These are phyloP conservation scores for Drosophila pandora DNA, from an alignment of 1,140 invertebrate genomes.

Conservation along the genomic window DNA sequence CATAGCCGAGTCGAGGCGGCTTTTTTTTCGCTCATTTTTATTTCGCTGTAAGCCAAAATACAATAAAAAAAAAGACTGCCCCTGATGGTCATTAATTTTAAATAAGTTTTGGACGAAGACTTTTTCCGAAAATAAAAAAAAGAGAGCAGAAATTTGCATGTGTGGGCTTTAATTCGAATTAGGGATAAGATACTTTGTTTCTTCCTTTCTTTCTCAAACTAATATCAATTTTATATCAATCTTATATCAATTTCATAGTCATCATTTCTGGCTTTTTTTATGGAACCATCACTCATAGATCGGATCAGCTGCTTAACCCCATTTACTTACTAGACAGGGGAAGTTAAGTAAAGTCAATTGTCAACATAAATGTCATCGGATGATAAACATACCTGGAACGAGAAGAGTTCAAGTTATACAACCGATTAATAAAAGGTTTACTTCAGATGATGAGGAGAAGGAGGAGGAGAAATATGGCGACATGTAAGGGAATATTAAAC, in stretches of 20 bases:
- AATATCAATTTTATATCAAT: not conserved
- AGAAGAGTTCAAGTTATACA: slow-evolving; percentile 58
- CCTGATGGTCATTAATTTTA: slow-evolving; percentile 51
- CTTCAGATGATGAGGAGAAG: not conserved
- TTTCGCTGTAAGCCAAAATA: slow-evolving; percentile 29
- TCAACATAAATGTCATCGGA: slow-evolving; percentile 51
- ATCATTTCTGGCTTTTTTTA: not conserved
- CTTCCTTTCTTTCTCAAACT: not conserved
- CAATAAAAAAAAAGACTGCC: slow-evolving; percentile 16
- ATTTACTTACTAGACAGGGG: slow-evolving; percentile 33
- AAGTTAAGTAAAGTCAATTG: slow-evolving; percentile 22
- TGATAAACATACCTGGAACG: slow-evolving; percentile 62
- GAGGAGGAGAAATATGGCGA: slow-evolving; percentile 17
- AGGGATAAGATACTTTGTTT: not conserved
- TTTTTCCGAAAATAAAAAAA: slow-evolving; percentile 20
- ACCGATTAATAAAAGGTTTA: slow-evolving; percentile 55
- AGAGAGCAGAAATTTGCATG: slow-evolving; percentile 52
- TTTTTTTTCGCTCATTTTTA: slow-evolving; percentile 12
- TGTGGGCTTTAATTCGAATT: slow-evolving; percentile 20
- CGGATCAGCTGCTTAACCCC: slow-evolving; percentile 38
- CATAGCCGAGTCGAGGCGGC: slow-evolving; percentile 16
- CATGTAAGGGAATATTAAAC: slow-evolving; percentile 68
- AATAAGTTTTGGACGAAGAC: slow-evolving; percentile 23
- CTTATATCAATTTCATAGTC: not conserved
- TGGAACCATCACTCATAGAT: slow-evolving; percentile 28